Evolutionary conservation across 2,888 invertebrate genomes (phyloP).

Genomic region (Portevinia maculata): DNA sequence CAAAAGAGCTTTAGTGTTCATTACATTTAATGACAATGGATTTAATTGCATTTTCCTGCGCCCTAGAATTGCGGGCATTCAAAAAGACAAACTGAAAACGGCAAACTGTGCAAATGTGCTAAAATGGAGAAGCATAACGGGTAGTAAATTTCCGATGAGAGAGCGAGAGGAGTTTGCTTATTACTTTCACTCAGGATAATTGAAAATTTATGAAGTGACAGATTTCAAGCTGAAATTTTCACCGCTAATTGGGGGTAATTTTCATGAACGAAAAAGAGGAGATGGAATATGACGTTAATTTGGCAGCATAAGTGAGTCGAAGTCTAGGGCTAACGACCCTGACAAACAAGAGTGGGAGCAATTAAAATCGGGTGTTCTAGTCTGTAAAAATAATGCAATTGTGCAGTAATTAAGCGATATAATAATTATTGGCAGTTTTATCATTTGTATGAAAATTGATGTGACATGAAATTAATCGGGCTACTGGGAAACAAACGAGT

Average conservation of each 20-base stretch:
- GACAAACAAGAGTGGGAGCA: background rate
- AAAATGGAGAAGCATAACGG: conserved; percentile 10
- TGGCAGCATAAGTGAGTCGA: conserved; percentile 22
- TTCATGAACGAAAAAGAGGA: conserved; percentile 14
- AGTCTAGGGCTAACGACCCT: conserved; percentile 6
- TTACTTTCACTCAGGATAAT: conserved; percentile 65
- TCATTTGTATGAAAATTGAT: too few relatives aligned
- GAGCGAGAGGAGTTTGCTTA: conserved; percentile 31
- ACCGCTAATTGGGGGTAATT: conserved; percentile 65
- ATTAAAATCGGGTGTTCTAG: background rate
- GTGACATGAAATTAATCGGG: too few relatives aligned
- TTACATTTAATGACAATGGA: conserved; percentile 71
- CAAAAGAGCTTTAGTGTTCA: conserved; percentile 61
- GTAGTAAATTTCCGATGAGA: conserved; percentile 24
- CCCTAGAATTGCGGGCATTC: conserved; percentile 37
- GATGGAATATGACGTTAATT: conserved; percentile 35
- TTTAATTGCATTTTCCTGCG: conserved; percentile 73
- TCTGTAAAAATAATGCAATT: background rate
- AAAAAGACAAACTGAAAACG: background rate
- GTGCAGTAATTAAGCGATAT: too few relatives aligned
- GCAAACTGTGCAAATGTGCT: conserved; percentile 35
- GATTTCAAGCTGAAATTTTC: conserved; percentile 66
- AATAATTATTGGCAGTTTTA: too few relatives aligned
- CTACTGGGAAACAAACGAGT: too few relatives aligned
- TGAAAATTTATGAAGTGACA: conserved; percentile 72